phyloP scores from a whole-genome alignment of 1,140 invertebrate genomes.

The Calycopis cecrops region DNA sequence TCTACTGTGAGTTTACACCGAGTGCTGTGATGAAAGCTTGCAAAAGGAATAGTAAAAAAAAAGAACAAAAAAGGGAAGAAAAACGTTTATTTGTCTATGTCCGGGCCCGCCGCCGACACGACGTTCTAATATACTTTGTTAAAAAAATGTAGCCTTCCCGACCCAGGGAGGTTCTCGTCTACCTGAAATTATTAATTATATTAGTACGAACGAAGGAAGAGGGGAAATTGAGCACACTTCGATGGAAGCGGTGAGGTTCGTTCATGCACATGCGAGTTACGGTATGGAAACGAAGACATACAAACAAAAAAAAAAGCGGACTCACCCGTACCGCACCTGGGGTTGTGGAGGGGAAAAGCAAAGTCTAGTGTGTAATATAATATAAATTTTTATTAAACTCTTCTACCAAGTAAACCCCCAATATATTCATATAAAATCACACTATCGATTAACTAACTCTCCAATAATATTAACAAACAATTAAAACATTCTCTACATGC shows the following conservation, averaged over 20 bases:
- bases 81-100: constrained; percentile 59
- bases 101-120: constrained; percentile 13
- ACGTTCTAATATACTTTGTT: constrained; percentile 35
- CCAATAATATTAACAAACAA: constrained; percentile 73
- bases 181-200: constrained; percentile 74
- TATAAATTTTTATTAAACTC: constrained; percentile 69
- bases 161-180: constrained; percentile 66
- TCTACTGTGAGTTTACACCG: constrained; percentile 68
- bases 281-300: constrained; percentile 12
- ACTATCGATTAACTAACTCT: constrained; percentile 61
- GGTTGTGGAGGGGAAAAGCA: constrained; percentile 36
- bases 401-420: constrained; percentile 73
- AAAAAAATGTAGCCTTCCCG: constrained; percentile 65
- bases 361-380: constrained; percentile 49
- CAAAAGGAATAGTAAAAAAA: constrained; percentile 56
- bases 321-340: constrained; percentile 29
- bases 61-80: constrained; percentile 58
- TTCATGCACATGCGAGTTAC: constrained; percentile 52
- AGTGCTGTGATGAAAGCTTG: constrained; percentile 70
- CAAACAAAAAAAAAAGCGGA: constrained; percentile 24
- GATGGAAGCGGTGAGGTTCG: constrained; percentile 42
- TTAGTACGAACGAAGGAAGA: constrained; percentile 68
- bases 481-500: constrained; percentile 52
- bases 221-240: constrained; percentile 41
- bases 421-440: constrained; percentile 75